Conservation (phyloP, 1,140 invertebrate genomes). For the Calephelis virginiensis region DNA sequence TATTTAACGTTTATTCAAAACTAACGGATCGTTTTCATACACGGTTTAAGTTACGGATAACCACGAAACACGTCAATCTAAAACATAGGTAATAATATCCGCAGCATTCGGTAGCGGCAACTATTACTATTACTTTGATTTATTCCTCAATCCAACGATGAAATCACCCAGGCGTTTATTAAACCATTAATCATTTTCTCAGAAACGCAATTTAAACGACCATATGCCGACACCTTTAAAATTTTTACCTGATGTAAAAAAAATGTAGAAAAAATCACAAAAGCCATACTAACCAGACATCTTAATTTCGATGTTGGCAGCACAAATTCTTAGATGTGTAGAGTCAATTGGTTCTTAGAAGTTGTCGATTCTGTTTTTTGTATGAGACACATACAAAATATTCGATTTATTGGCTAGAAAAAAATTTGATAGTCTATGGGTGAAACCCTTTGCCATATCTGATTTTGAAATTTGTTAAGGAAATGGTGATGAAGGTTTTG, state of each 20-base stretch:
- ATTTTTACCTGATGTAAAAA: conserved; percentile 19
- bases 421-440: too few relatives aligned
- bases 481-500: too few relatives aligned
- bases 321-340: conserved; percentile 10
- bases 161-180: conserved; percentile 22
- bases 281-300: conserved; percentile 19
- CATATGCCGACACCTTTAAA: conserved; percentile 23
- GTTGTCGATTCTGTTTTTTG: conserved; percentile 1
- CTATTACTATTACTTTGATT: conserved; percentile 18
- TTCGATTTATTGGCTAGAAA: neutral
- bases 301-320: conserved; percentile 18
- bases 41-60: conserved; percentile 2
- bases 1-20: too few relatives aligned
- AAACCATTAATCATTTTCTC: conserved; percentile 19
- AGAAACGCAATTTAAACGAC: conserved; percentile 22
- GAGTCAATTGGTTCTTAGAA: conserved; percentile 22
- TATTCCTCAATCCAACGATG: conserved; percentile 5
- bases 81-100: conserved; percentile 8
- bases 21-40: too few relatives aligned
- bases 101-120: conserved; percentile 11
- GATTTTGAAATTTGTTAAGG: too few relatives aligned
- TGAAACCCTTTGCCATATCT: too few relatives aligned
- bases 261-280: conserved; percentile 11
- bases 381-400: neutral
- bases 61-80: neutral